These are phyloP conservation scores for Pteruthius melanotis DNA, from an alignment of 2,113 vertebrate species.

Conservation along the genomic window DNA sequence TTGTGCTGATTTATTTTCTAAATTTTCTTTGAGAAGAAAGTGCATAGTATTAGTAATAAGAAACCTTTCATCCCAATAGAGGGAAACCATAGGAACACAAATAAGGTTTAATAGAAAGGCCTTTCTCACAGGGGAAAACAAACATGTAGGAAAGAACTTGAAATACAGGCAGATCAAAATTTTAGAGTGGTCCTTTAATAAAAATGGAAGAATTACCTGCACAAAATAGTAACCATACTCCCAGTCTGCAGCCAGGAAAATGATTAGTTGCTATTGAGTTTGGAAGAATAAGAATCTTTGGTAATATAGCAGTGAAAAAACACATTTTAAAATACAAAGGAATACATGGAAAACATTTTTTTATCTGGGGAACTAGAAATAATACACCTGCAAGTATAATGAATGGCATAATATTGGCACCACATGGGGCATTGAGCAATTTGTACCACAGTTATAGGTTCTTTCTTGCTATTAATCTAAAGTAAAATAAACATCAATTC, in stretches of 20 bases:
- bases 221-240: constrained; percentile 46
- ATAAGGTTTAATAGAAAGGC: constrained; percentile 54
- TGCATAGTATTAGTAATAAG: constrained; percentile 33
- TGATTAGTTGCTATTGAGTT: constrained; percentile 72
- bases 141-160: constrained; percentile 59
- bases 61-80: constrained; percentile 38
- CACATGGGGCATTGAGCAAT: constrained; percentile 67
- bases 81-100: constrained; percentile 43
- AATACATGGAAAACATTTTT: constrained; percentile 67
- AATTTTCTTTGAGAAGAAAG: constrained; percentile 3
- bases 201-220: constrained; percentile 36
- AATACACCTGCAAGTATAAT: constrained; percentile 78
- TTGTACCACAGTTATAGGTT: constrained; percentile 53
- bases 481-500: constrained; percentile 69
- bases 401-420: constrained; percentile 74
- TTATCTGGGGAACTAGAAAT: constrained; percentile 74
- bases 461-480: constrained; percentile 74
- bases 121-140: constrained; percentile 58
- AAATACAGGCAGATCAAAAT: constrained; percentile 35
- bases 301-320: constrained; percentile 62
- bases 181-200: constrained; percentile 52
- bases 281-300: constrained; percentile 65
- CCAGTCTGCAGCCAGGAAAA: constrained; percentile 46
- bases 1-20: constrained; percentile 26
- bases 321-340: constrained; percentile 70